Evolutionary conservation across 2,888 invertebrate species (phyloP).

Genomic region (Nemurella pictetii): DNA sequence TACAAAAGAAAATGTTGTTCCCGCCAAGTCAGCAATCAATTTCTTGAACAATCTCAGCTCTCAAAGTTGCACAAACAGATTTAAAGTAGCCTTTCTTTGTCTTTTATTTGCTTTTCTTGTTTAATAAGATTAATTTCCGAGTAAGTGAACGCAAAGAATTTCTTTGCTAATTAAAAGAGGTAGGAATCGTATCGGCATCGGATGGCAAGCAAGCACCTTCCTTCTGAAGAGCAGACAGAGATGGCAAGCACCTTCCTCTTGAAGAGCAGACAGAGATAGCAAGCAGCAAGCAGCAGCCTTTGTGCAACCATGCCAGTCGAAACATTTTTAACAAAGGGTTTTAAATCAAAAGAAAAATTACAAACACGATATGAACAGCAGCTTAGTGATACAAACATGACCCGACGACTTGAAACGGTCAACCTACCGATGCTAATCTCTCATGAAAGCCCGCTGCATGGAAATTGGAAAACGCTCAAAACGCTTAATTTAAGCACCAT

Average conservation of each 20-base stretch:
- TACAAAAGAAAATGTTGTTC: no score
- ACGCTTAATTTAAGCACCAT: no score
- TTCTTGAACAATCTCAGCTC: background rate
- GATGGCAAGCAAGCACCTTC: background rate
- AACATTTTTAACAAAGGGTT: background rate
- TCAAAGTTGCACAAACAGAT: background rate
- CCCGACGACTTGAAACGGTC: background rate
- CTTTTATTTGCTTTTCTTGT: background rate
- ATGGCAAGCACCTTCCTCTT: background rate
- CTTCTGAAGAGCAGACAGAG: background rate
- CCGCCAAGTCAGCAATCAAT: no score
- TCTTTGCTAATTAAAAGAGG: background rate
- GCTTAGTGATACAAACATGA: background rate
- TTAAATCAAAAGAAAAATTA: background rate
- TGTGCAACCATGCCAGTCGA: background rate
- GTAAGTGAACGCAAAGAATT: background rate
- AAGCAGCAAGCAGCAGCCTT: background rate
- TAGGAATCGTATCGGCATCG: background rate
- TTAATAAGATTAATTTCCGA: background rate
- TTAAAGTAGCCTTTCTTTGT: background rate
- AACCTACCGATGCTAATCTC: background rate
- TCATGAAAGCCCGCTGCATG: background rate
- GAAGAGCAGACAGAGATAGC: background rate
- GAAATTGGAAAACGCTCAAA: background rate
- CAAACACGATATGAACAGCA: background rate